These are phyloP conservation scores for Drosophila neonasuta DNA, from an alignment of 2,888 invertebrate species.

Conservation along the genomic window DNA sequence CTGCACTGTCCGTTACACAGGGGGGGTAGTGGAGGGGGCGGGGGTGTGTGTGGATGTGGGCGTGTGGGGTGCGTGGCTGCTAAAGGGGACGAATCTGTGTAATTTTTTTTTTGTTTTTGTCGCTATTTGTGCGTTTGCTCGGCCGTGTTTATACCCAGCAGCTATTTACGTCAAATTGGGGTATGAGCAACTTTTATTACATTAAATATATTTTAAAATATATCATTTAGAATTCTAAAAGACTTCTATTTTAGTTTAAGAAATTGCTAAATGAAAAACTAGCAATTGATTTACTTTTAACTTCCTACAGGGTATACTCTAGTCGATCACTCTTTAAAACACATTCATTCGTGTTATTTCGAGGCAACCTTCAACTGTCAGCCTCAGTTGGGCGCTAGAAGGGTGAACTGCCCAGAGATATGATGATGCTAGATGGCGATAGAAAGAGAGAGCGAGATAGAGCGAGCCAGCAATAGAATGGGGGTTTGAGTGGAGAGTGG, in stretches of 20 bases:
- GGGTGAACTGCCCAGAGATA: constrained; percentile 69
- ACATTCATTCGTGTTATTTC: constrained; percentile 44
- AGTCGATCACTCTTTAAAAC: background rate
- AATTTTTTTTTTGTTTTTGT: constrained; percentile 52
- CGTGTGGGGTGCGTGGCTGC: background rate
- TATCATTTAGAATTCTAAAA: background rate
- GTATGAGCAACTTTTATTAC: constrained; percentile 6
- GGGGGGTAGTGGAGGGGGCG: background rate
- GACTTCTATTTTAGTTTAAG: too few relatives aligned
- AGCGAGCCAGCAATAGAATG: background rate
- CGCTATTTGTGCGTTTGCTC: constrained; percentile 41
- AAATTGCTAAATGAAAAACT: background rate
- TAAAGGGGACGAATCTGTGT: constrained; percentile 67
- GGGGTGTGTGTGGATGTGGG: background rate
- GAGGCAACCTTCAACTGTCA: constrained; percentile 72
- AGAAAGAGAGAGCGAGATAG: constrained; percentile 12
- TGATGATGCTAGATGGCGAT: constrained; percentile 54
- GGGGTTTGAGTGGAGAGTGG: constrained; percentile 45
- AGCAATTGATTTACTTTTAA: background rate
- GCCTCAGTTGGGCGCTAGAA: constrained; percentile 64
- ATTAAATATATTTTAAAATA: background rate
- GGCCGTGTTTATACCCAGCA: constrained; percentile 38
- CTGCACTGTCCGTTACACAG: constrained; percentile 18
- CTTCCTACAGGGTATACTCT: constrained; percentile 11
- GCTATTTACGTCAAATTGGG: background rate